Percentiles rank a stretch among this genome's conserved stretches.
These are phyloP conservation scores for Sparus aurata DNA, from an alignment of 2,797 vertebrate species.

Conservation along the genomic window DNA sequence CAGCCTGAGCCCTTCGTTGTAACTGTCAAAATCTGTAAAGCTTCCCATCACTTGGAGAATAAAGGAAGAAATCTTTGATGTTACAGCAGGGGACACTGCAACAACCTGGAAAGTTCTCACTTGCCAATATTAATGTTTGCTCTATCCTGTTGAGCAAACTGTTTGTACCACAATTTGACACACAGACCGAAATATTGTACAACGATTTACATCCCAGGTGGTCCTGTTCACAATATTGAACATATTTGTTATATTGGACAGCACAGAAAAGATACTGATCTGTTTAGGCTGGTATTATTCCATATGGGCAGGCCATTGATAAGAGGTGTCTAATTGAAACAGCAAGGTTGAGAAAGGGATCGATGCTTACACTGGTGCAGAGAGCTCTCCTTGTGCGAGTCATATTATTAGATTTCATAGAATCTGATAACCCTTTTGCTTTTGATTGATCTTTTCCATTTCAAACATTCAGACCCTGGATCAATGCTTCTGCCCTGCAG, in stretches of 20 bases:
- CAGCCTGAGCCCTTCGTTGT: conserved; percentile 33
- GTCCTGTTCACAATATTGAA: conserved; percentile 54
- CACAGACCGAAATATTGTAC: conserved; percentile 35
- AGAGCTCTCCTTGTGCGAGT: conserved; percentile 78
- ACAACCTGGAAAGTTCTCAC: conserved; percentile 58
- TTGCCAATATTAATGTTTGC: conserved; percentile 63
- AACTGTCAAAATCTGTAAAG: conserved; percentile 51
- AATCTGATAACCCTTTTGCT: conserved; percentile 85
- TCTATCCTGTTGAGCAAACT: conserved; percentile 29
- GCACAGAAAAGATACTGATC: conserved; percentile 75
- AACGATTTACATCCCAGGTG: conserved; percentile 69
- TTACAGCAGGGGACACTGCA: conserved; percentile 47
- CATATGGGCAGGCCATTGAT: conserved; percentile 71
- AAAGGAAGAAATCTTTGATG: conserved; percentile 43
- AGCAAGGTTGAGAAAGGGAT: conserved; percentile 81
- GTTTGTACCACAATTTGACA: conserved; percentile 48
- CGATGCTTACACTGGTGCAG: conserved; percentile 78
- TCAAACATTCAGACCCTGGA: conserved; percentile 73
- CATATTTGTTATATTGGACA: conserved; percentile 71
- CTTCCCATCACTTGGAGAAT: conserved; percentile 45
- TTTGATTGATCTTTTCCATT: conserved; percentile 87
- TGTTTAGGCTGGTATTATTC: conserved; percentile 67
- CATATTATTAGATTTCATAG: conserved; percentile 87
- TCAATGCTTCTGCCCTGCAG: conserved; percentile 76
- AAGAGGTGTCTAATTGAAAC: conserved; percentile 85